Percentiles rank a stretch among this genome's conserved stretches.
Evolutionary conservation across 2,797 vertebrate genomes (phyloP).

Genomic region (Synaphobranchus kaupii): DNA sequence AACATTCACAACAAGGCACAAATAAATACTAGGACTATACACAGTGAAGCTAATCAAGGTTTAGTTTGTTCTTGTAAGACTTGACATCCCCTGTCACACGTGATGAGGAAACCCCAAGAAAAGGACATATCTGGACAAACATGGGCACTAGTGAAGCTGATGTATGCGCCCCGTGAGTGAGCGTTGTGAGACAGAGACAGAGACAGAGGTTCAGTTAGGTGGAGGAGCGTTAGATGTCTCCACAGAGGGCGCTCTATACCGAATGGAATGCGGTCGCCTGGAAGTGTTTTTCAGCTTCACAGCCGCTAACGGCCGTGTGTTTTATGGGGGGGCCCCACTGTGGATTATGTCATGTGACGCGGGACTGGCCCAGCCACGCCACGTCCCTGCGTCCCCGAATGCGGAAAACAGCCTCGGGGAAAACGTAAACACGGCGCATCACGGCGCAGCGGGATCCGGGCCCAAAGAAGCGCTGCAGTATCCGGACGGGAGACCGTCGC

Average conservation of each 20-base stretch:
- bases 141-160: background rate
- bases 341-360: conserved; percentile 40
- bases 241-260: conserved; percentile 31
- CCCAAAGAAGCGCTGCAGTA: conserved; percentile 28
- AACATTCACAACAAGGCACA: conserved; percentile 1
- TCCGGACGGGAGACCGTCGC: conserved; percentile 32
- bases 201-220: background rate
- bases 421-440: conserved; percentile 31
- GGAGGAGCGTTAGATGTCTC: background rate
- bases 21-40: background rate
- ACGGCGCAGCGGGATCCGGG: conserved; percentile 5
- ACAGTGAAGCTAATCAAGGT: background rate
- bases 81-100: conserved; percentile 4
- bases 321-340: conserved; percentile 37
- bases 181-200: background rate
- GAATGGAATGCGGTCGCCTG: conserved; percentile 29
- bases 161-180: background rate
- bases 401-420: conserved; percentile 39
- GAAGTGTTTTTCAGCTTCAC: conserved; percentile 29
- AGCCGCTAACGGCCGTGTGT: conserved; percentile 20
- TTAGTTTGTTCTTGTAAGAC: background rate
- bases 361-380: conserved; percentile 27
- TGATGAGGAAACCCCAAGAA: background rate
- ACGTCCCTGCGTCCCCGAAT: conserved; percentile 34
- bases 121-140: background rate